These are phyloP conservation scores for Pogona vitticeps DNA, from an alignment of 2,113 vertebrate species.

Conservation along the genomic window DNA sequence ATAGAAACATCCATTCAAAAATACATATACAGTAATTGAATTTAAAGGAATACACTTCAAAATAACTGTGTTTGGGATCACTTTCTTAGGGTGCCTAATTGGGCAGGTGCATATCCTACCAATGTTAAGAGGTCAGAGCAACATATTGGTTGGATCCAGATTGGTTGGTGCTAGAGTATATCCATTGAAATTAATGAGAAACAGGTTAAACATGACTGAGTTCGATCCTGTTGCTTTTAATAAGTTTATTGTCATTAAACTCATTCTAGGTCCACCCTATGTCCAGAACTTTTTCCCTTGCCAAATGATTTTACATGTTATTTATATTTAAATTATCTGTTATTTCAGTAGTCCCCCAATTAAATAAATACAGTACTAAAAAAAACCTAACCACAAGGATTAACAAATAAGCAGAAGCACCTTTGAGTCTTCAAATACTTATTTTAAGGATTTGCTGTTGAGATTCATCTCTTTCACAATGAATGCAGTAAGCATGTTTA, in stretches of 20 bases:
- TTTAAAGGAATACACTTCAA: not conserved
- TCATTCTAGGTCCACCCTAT: not conserved
- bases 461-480: not conserved
- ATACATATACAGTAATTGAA: not conserved
- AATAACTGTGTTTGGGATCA: not conserved
- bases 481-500: not conserved
- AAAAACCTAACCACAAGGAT: not conserved
- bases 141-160: not conserved
- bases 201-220: not conserved
- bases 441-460: not conserved
- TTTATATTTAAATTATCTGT: not conserved
- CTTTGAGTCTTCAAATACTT: not conserved
- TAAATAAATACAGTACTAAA: slow-evolving; percentile 6
- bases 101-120: not conserved
- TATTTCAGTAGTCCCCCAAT: not conserved
- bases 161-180: not conserved
- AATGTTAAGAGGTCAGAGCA: not conserved
- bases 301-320: not conserved
- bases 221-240: not conserved
- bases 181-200: not conserved
- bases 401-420: slow-evolving; percentile 12
- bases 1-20: not conserved
- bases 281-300: not conserved
- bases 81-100: not conserved
- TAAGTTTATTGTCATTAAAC: not conserved